Conservation (phyloP, 2,113 vertebrate genomes). For the Dissostichus mawsoni region DNA sequence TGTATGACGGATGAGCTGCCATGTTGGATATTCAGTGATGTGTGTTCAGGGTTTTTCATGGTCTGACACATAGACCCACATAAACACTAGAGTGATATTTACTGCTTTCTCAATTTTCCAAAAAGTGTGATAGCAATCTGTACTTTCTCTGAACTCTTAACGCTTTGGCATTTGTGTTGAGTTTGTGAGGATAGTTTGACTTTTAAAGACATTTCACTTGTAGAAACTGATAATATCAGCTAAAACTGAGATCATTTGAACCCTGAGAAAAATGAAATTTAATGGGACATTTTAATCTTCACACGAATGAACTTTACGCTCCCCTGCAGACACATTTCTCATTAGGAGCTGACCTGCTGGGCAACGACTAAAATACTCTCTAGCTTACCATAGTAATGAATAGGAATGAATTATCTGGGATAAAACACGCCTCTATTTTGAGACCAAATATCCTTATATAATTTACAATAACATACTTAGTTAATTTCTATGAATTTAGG, state of each 20-base stretch:
- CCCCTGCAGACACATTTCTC: neutral
- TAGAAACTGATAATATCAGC: too few relatives aligned
- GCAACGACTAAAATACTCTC: neutral
- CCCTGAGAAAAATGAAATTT: too few relatives aligned
- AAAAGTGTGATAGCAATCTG: neutral
- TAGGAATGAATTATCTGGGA: neutral
- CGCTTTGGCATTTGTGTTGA: neutral
- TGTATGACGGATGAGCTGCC: constrained; percentile 34
- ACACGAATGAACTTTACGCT: neutral
- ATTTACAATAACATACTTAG: neutral
- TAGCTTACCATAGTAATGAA: neutral
- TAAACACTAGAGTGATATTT: neutral
- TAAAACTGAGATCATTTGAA: too few relatives aligned
- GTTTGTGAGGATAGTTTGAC: neutral
- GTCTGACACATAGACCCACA: neutral
- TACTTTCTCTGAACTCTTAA: constrained; percentile 13
- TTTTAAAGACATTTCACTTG: neutral
- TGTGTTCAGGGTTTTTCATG: constrained; percentile 19
- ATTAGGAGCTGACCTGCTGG: neutral
- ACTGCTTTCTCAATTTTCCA: neutral
- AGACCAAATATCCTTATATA: neutral
- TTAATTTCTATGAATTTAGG: neutral
- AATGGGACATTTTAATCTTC: neutral
- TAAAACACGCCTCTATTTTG: neutral
- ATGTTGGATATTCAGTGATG: constrained; percentile 35